These are phyloP conservation scores for Hipparchia semele DNA, from an alignment of 2,888 invertebrate species.

Conservation along the genomic window DNA sequence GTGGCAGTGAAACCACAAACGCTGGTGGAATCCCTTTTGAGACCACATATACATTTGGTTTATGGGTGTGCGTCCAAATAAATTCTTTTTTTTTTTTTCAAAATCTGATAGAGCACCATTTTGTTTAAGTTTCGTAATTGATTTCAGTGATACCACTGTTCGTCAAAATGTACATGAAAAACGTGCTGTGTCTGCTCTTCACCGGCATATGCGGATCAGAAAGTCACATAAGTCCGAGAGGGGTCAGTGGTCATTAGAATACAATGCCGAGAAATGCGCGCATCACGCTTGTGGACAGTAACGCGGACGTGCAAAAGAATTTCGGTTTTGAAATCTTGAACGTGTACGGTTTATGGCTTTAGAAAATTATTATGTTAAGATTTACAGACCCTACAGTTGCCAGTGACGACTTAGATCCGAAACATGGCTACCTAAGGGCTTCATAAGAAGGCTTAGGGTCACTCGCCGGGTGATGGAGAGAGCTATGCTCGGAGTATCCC, in stretches of 20 bases:
- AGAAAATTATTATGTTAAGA: neutral
- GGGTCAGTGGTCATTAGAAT: slow-evolving; percentile 60
- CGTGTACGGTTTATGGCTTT: slow-evolving; percentile 7
- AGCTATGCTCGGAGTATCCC: neutral
- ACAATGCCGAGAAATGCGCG: slow-evolving; percentile 52
- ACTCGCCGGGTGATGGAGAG: too few relatives aligned
- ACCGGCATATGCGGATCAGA: slow-evolving; percentile 7
- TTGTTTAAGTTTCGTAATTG: neutral
- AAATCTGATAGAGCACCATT: too few relatives aligned
- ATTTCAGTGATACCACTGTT: neutral
- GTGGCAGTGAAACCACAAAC: too few relatives aligned
- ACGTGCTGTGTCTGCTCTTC: neutral
- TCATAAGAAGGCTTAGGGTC: too few relatives aligned
- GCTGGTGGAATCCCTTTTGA: too few relatives aligned
- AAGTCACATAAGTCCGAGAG: slow-evolving; percentile 27
- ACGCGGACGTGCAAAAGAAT: slow-evolving; percentile 34
- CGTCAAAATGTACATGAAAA: neutral
- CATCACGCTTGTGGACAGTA: slow-evolving; percentile 30
- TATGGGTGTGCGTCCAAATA: too few relatives aligned
- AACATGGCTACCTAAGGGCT: neutral
- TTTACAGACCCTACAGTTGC: neutral
- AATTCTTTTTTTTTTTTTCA: too few relatives aligned
- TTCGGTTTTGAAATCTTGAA: slow-evolving; percentile 31
- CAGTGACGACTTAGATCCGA: neutral
- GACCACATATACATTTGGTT: too few relatives aligned